Base-by-base conservation (phyloP, 1,140 invertebrate genomes). In the Whitmania pigra region DNA sequence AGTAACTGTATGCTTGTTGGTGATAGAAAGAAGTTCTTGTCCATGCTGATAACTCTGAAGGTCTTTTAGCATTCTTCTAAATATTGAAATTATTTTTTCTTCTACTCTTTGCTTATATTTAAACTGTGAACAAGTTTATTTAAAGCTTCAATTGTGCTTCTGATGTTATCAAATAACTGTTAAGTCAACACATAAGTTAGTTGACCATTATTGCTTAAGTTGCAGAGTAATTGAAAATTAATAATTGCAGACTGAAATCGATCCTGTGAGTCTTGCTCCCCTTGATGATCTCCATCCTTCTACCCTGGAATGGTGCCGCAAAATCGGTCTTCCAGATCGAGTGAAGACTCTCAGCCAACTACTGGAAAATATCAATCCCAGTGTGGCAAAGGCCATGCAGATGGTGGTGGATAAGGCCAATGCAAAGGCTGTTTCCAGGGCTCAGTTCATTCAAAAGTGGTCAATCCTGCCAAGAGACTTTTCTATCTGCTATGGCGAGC, bases 401-500 rank as follows among this genome's bases (percentile, higher is more conserved):
- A 86, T 86, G 53, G 92, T 87, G 27, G 89, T 96, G 71, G 85
- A 88, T 73, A 84, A 86, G 75, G 89, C 88, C 29, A 96, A 95
- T 81, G 83, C 85, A 72, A 84, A 88, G 73, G 88, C 91, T 49
- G 88, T 89, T 73, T 94, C 91, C 11, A 90, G 92, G 81, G 92
- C 93, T 71, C 90, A 93, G 77, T 89, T 87, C 79, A 86, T 96
- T 71, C 91, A 94, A 80, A 96, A 96, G 79, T 94, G 93, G 83
- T 83, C 86, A n/a, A 87, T 96, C 73, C 83, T 96, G 73, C 90
- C 91, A 0, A 85, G 85, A 63, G 93, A 95, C 79, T 94, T 95
- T 83, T 92, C 90, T 20, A 83, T 93, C 74, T 83, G 87, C 71
- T 90, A 89, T 27, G 93, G 92, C 75, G 93, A 95, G 86, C 84